Percentiles rank a stretch among this genome's conserved stretches.
Conservation (phyloP, 2,797 vertebrate species). For the Gorsachius magnificus region DNA sequence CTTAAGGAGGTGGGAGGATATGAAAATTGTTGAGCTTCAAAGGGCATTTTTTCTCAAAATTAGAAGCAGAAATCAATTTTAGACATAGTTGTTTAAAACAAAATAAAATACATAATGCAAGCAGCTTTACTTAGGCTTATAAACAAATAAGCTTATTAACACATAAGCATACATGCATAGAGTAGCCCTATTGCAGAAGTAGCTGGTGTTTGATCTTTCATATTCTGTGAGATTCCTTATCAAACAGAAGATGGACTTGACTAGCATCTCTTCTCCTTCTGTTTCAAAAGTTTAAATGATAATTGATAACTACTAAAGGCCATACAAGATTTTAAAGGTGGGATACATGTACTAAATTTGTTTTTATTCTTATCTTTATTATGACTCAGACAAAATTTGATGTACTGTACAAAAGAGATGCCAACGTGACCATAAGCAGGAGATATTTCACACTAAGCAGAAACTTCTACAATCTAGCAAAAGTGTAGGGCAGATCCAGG, state of each 20-base stretch:
- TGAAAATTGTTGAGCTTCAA: not conserved
- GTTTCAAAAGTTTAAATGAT: not conserved
- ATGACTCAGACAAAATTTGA: not conserved
- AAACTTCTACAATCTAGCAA: not conserved
- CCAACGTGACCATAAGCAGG: not conserved
- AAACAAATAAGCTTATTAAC: not conserved
- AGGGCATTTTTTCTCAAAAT: not conserved
- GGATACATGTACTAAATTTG: not conserved
- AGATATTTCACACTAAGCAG: not conserved
- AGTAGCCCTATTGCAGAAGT: not conserved
- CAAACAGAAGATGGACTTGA: not conserved
- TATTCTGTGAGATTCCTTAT: not conserved
- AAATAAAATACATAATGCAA: not conserved
- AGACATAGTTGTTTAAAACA: not conserved
- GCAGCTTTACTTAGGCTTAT: not conserved
- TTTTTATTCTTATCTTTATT: not conserved
- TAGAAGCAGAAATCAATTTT: not conserved
- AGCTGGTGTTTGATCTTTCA: fast-evolving
- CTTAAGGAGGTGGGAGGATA: not conserved
- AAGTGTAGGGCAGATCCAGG: not conserved
- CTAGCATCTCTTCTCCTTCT: not conserved
- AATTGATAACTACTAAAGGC: not conserved
- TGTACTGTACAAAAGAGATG: not conserved
- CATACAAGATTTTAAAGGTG: not conserved
- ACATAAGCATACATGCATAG: not conserved